Evolutionary conservation across 2,888 invertebrate species (phyloP), one percentile per base, ranked within the genome.

Genomic region (Prenolepis imparis): DNA sequence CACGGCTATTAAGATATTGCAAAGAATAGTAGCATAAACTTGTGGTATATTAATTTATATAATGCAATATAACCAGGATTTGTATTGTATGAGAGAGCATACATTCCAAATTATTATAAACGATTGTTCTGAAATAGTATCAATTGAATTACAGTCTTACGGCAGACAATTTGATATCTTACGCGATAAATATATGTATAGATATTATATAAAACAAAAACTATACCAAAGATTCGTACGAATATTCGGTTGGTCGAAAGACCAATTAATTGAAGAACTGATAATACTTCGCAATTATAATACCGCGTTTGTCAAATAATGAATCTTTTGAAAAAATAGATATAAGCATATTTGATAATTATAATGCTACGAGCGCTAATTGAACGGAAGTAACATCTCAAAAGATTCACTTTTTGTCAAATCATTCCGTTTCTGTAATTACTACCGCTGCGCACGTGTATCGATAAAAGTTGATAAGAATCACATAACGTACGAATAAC

Each of bases 71-170:
- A 70, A 78, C 41, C n/a, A 48, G 55, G 12, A 72, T 59, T 28
- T 44, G 18, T 18, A 44, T 18, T 44, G n/a, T 52, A 52, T 52
- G 48, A 61, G 59, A 80, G 44, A 70, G 72, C 41, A 59, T 72
- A 52, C 18, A 67, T 80, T 72, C 21, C 18, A 72, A 80, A 72
- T 72, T 48, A 78, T 78, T 39, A n/a, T n/a, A 70, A 64, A 78
- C 83, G 18, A 80, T 80, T 55, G 5, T 63, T 63, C 63, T 57
- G 32, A 80, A n/a, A 68, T 78, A 59, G 66, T 55, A 77, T 77
- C 57, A 68, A 68, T 68, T 78, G 44, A 78, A 78, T 64, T 80
- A 59, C 59, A 80, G 72, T 80, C 72, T 80, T 80, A 44, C 70
- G 21, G 57, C 32, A 80, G 72, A 70, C 36, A 44, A 72, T 70